phyloP scores from a whole-genome alignment of 2,797 vertebrate species.

The Chloroceryle amazona region DNA sequence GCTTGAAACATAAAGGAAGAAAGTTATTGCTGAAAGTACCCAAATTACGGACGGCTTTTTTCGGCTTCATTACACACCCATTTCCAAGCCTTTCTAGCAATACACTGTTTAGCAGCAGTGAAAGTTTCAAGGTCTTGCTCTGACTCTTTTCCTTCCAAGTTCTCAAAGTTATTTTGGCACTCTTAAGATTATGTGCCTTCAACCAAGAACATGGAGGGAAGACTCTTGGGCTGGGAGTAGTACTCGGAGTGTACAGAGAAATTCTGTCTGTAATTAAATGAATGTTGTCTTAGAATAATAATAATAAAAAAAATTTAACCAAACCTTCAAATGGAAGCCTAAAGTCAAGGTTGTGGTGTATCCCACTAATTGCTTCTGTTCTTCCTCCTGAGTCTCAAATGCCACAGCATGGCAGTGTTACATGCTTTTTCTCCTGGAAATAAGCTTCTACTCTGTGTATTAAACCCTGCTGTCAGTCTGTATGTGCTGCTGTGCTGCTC shows the following conservation, averaged over 20 bases:
- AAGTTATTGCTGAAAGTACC: not conserved
- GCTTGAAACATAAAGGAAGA: not conserved
- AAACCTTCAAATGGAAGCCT: not conserved
- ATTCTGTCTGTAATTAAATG: not conserved
- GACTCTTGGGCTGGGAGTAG: not conserved
- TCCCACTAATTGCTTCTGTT: slow-evolving; percentile 45
- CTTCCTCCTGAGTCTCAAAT: slow-evolving; percentile 22
- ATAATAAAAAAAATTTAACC: not conserved
- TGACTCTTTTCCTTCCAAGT: not conserved
- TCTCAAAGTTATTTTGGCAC: not conserved
- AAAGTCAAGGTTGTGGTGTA: not conserved
- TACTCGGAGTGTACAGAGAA: not conserved
- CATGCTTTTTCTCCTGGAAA: slow-evolving; percentile 58
- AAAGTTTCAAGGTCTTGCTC: not conserved
- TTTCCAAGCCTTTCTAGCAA: not conserved
- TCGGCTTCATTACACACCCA: not conserved
- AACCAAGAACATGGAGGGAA: not conserved
- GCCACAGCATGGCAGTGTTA: slow-evolving; percentile 53
- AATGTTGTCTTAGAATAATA: not conserved
- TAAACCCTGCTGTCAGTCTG: slow-evolving; percentile 48
- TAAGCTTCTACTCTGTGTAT: slow-evolving; percentile 55
- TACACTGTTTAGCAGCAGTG: not conserved
- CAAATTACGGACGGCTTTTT: fast-evolving
- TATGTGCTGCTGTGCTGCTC: slow-evolving; percentile 75
- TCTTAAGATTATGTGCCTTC: not conserved